phyloP scores from a whole-genome alignment of 1,140 invertebrate genomes.

The Leguminivora glycinivorella region DNA sequence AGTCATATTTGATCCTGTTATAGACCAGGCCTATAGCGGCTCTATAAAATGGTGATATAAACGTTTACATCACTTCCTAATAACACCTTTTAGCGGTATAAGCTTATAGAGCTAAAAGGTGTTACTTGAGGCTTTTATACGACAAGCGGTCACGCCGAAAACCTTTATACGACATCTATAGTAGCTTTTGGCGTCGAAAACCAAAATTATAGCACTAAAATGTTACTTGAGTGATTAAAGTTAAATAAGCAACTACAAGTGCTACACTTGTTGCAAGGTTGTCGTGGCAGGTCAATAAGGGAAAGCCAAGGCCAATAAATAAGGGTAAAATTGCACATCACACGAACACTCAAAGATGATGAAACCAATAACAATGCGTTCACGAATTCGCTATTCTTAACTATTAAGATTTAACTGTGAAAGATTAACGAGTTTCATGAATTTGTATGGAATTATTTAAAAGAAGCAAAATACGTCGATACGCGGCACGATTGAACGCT shows the following conservation, averaged over 20 bases:
- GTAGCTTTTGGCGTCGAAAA: no score
- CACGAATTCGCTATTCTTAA: background rate
- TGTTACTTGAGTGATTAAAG: no score
- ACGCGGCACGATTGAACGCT: constrained; percentile 35
- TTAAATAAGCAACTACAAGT: constrained; percentile 28
- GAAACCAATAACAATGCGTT: constrained; percentile 18
- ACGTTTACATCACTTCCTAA: no score
- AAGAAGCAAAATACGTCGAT: constrained; percentile 41
- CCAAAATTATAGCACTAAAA: no score
- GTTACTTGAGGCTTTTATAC: no score
- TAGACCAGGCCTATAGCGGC: no score
- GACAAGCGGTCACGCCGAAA: no score
- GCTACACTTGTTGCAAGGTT: constrained; percentile 37
- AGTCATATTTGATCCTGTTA: no score
- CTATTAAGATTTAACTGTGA: constrained; percentile 11
- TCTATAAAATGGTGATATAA: no score
- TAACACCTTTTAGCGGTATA: no score
- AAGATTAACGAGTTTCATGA: constrained; percentile 41
- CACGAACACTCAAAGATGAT: constrained; percentile 4
- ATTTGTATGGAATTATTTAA: constrained; percentile 40
- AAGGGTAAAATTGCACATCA: constrained; percentile 41
- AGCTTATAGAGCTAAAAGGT: no score
- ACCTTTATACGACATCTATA: no score
- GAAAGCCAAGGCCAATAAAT: constrained; percentile 39
- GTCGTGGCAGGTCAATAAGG: constrained; percentile 38